Percentiles rank a stretch among this genome's conserved stretches.
Evolutionary conservation across 1,140 invertebrate genomes (phyloP).

Genomic region (Cryptotermes secundus): DNA sequence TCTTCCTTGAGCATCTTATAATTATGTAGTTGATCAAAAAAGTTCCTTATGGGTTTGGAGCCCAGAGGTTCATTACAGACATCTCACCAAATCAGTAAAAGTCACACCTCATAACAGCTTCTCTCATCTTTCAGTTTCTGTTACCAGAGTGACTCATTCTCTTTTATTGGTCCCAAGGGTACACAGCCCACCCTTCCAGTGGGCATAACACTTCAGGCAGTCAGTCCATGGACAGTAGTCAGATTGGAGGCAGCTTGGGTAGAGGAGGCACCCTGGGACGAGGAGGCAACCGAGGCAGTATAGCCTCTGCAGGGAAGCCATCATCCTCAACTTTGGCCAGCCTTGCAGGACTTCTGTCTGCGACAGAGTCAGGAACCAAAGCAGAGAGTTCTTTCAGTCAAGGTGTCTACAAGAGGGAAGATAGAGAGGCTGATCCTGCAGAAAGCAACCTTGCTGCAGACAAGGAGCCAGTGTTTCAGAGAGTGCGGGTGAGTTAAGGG

Average conservation of each 20-base stretch:
- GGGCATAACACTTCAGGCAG: slow-evolving; percentile 57
- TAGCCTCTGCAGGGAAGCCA: slow-evolving; percentile 78
- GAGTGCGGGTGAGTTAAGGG: slow-evolving; percentile 36
- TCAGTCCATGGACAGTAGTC: slow-evolving; percentile 53
- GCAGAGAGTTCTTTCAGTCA: slow-evolving; percentile 23
- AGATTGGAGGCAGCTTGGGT: slow-evolving; percentile 44
- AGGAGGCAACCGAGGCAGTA: slow-evolving; percentile 66
- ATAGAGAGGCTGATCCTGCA: background rate
- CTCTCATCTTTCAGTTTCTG: background rate
- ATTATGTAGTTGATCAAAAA: too few species aligned
- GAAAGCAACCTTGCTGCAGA: slow-evolving; percentile 22
- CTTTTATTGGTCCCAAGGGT: slow-evolving; percentile 32
- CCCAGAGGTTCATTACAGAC: too few species aligned
- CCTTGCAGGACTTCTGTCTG: slow-evolving; percentile 67
- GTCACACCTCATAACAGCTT: too few species aligned
- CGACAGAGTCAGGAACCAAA: slow-evolving; percentile 9
- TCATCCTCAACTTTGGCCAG: slow-evolving; percentile 78
- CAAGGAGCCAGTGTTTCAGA: slow-evolving; percentile 39
- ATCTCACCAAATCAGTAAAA: background rate
- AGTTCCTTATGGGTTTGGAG: too few species aligned
- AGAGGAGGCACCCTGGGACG: slow-evolving; percentile 54
- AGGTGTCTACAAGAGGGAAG: slow-evolving; percentile 31
- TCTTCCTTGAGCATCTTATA: too few species aligned
- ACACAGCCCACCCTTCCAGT: slow-evolving; percentile 28
- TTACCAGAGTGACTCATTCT: too few species aligned